Evolutionary conservation across 2,797 vertebrate species (phyloP).

Genomic region (Coilia nasus): DNA sequence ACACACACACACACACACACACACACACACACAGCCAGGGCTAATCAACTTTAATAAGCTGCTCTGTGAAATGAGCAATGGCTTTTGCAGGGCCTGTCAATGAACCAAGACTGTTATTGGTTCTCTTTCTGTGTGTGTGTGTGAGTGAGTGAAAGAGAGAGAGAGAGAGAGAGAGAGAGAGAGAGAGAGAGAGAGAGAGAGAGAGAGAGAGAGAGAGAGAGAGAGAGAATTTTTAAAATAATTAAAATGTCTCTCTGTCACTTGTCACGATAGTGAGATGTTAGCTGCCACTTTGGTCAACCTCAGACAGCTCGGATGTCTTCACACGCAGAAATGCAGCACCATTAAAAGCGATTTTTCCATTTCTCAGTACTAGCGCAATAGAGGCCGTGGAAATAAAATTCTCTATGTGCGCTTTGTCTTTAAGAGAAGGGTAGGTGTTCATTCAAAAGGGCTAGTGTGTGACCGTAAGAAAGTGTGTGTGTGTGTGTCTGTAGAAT

Average conservation of each 20-base stretch:
- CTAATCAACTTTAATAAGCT: constrained; percentile 38
- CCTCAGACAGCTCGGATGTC: neutral
- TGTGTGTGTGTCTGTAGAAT: constrained; percentile 24
- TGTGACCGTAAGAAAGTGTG: neutral
- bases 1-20: constrained; percentile 25
- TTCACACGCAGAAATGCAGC: neutral
- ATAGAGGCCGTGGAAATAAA: neutral
- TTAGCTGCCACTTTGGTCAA: neutral
- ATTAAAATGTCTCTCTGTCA: neutral
- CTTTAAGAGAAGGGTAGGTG: neutral
- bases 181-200: neutral
- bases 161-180: neutral
- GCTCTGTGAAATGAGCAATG: constrained; percentile 30
- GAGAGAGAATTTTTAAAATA: neutral
- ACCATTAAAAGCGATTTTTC: neutral
- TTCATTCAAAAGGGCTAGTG: constrained; percentile 17
- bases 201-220: neutral
- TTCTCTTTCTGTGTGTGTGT: neutral
- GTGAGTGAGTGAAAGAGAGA: neutral
- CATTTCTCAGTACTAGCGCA: neutral
- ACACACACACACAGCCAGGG: neutral
- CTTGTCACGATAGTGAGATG: neutral
- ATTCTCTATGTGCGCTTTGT: constrained; percentile 15
- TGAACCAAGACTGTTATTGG: neutral
- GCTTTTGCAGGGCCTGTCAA: neutral